phyloP scores from a whole-genome alignment of 2,888 invertebrate species.

The Pachycephus smyrnensis region DNA sequence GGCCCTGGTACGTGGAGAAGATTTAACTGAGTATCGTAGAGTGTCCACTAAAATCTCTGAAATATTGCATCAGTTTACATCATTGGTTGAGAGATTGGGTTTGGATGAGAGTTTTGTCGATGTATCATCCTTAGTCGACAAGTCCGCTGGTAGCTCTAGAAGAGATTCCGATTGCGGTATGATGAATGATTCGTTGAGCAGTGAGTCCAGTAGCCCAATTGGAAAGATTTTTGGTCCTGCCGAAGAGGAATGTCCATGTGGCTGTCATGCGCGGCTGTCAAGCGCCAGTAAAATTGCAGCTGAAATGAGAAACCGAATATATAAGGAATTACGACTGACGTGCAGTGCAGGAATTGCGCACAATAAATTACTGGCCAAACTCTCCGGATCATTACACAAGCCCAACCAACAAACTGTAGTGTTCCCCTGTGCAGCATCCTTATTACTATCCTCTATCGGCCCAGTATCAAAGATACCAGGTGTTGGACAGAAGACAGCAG shows the following conservation, averaged over 20 bases:
- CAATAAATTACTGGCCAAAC: constrained; percentile 86
- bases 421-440: constrained; percentile 76
- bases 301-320: constrained; percentile 79
- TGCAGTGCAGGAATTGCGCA: constrained; percentile 87
- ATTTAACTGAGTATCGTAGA: constrained; percentile 82
- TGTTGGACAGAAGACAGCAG: constrained; percentile 79
- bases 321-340: constrained; percentile 78
- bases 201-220: constrained; percentile 61
- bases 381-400: constrained; percentile 79
- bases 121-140: constrained; percentile 76
- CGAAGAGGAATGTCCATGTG: constrained; percentile 77
- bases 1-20: constrained; percentile 84
- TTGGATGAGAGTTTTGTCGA: constrained; percentile 90
- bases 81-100: constrained; percentile 83
- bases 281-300: constrained; percentile 81
- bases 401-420: constrained; percentile 87
- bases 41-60: constrained; percentile 82
- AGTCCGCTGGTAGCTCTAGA: constrained; percentile 57
- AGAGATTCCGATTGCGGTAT: constrained; percentile 33
- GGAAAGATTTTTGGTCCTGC: constrained; percentile 73
- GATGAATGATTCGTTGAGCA: constrained; percentile 32
- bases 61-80: constrained; percentile 78
- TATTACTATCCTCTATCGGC: constrained; percentile 75
- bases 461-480: constrained; percentile 78
- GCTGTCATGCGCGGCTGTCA: constrained; percentile 77